Percentiles rank a stretch among this genome's conserved stretches.
Conservation (phyloP, 2,113 vertebrate species). For the Chionodraco myersi region DNA sequence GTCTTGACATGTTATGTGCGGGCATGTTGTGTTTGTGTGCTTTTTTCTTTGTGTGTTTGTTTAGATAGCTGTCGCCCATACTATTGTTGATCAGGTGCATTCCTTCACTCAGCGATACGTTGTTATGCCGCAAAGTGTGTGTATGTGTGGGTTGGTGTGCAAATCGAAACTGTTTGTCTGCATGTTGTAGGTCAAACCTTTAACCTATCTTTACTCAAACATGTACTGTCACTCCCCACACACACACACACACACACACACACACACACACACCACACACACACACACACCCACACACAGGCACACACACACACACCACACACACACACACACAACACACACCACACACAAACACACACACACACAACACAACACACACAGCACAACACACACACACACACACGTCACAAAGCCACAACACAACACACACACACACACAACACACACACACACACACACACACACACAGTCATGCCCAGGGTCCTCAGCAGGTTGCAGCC, state of each 20-base stretch:
- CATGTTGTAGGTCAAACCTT: slow-evolving; percentile 54
- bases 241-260: slow-evolving; percentile 23
- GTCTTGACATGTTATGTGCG: slow-evolving; percentile 40
- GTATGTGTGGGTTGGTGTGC: slow-evolving; percentile 25
- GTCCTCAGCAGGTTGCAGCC: slow-evolving; percentile 70
- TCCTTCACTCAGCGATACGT: slow-evolving; percentile 69
- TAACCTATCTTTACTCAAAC: slow-evolving; percentile 29
- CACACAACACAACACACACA: slow-evolving; percentile 40
- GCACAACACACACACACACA: slow-evolving; percentile 10
- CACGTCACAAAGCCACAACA: too few relatives aligned
- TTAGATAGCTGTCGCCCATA: slow-evolving; percentile 26
- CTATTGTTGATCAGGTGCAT: slow-evolving; percentile 68
- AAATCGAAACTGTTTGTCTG: slow-evolving; percentile 45
- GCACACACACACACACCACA: slow-evolving; percentile 36
- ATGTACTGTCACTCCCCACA: slow-evolving; percentile 11
- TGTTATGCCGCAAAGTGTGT: slow-evolving; percentile 30
- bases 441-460: slow-evolving; percentile 44
- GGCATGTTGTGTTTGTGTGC: slow-evolving; percentile 12
- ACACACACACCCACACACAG: slow-evolving; percentile 17
- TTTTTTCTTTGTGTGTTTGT: slow-evolving; percentile 28
- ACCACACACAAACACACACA: slow-evolving; percentile 29
- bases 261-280: slow-evolving; percentile 32
- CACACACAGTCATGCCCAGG: slow-evolving; percentile 43
- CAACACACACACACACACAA: slow-evolving; percentile 41
- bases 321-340: too few relatives aligned